Base-by-base conservation (phyloP, 2,888 invertebrate species). In the Macrophya annulata region DNA sequence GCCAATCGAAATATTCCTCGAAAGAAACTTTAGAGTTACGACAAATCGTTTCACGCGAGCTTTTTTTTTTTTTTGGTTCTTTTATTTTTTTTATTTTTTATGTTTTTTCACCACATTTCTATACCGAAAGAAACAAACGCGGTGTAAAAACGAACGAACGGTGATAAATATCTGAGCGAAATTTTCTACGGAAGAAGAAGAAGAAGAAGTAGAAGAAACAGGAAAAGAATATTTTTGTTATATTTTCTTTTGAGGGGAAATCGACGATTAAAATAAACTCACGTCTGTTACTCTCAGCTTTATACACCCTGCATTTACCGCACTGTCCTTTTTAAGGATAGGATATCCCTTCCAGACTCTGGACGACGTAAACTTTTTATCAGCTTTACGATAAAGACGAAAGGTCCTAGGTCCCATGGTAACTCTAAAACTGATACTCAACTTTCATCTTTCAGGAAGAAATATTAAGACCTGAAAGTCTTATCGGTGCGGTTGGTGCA, bases 341-440 rank as follows among this genome's bases (percentile, higher is more conserved):
- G 12, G 4, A 15, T n/a, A 43, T 55, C 17, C 25, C 43, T 31
- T 21, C 74, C 74, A 45, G 45, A 25, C 40, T 31, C 83, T 68
- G 48, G 65, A n/a, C 31, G 81, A 48, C 45, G 45, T 83, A 83
- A 83, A 83, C 68, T 83, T 83, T 83, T 83, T 83, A 83, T 83
- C 83, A 83, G 48, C n/a, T 4, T 17, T 4, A 21, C 65, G 83
- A 83, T 83, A 83, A 83, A 71, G 83, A 59, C 71, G 65, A 68
- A 68, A 79, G 43, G 83, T 31, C 45, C 68, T 43, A 68, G 82
- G 72, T 83, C 83, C 68, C 83, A 48, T 17, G 83, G 83, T 37
- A 68, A 83, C 83, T 83, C 83, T 83, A 83, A 83, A 83, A 71
- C 83, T 68, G 83, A 83, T 83, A 83, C 37, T 83, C 68, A 83